phyloP scores from a whole-genome alignment of 2,888 invertebrate genomes.

The Pseudococcus jackbeardsleyi region DNA sequence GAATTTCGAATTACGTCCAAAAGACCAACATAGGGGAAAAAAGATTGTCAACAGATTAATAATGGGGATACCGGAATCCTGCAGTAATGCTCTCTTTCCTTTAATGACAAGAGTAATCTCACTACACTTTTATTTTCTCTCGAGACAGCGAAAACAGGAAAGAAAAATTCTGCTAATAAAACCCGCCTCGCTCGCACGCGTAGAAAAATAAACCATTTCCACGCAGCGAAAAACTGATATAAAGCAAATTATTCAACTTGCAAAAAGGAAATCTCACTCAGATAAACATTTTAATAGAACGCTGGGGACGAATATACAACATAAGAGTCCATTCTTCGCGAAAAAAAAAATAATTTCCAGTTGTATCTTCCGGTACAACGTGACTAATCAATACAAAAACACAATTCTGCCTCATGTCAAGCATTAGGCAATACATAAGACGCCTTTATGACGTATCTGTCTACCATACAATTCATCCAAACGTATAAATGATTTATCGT shows the following conservation, averaged over 20 bases:
- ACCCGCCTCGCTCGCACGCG: neutral
- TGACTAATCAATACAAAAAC: slow-evolving; percentile 23
- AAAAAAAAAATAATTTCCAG: neutral
- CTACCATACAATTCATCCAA: neutral
- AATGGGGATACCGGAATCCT: no score
- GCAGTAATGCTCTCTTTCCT: no score
- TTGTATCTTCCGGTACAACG: neutral
- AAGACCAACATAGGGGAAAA: no score
- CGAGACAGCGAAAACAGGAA: neutral
- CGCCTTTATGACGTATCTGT: slow-evolving; percentile 42
- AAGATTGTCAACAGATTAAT: no score
- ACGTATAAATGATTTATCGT: slow-evolving; percentile 8
- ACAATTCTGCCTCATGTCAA: neutral
- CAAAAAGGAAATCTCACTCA: neutral
- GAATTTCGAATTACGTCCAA: no score
- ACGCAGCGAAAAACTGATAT: neutral
- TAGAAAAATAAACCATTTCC: no score
- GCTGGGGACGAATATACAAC: neutral
- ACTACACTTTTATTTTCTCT: neutral
- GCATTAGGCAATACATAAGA: slow-evolving; percentile 31
- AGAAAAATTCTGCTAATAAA: neutral
- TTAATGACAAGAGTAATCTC: neutral
- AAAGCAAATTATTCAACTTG: neutral
- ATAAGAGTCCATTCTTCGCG: neutral
- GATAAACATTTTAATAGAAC: neutral